Evolutionary conservation across 2,797 vertebrate species (phyloP).

Genomic region (Gouania willdenowi): DNA sequence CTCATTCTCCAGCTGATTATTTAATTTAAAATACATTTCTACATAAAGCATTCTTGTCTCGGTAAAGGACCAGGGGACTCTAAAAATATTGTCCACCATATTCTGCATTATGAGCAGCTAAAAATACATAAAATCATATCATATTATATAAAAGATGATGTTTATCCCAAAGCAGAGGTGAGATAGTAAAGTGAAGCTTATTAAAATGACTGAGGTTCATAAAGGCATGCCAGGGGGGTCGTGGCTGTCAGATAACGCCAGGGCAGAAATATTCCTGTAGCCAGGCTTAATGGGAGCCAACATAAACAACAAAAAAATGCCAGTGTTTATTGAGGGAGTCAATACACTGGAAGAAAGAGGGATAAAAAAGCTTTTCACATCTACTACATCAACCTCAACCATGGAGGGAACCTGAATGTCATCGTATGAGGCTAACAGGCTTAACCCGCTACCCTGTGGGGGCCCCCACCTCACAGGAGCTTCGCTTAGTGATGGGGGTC

Average conservation of each 20-base stretch:
- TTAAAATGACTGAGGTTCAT: slow-evolving; percentile 59
- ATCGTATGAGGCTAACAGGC: slow-evolving; percentile 50
- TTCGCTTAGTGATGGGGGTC: slow-evolving; percentile 21
- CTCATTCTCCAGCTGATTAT: slow-evolving; percentile 63
- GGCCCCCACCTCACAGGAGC: slow-evolving; percentile 32
- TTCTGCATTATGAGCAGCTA: slow-evolving; percentile 27
- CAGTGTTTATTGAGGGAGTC: neutral
- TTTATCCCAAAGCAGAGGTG: slow-evolving; percentile 51
- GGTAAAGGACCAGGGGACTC: slow-evolving; percentile 23
- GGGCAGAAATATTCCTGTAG: slow-evolving; percentile 30
- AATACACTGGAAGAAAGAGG: slow-evolving; percentile 19
- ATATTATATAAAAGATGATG: slow-evolving; percentile 46
- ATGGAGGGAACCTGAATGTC: slow-evolving; percentile 27
- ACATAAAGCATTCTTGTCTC: slow-evolving; percentile 53
- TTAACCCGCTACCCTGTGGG: slow-evolving; percentile 48
- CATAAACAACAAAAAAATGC: slow-evolving; percentile 24
- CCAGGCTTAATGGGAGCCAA: slow-evolving; percentile 32
- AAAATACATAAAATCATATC: slow-evolving; percentile 20
- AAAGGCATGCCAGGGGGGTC: slow-evolving; percentile 47
- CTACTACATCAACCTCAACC: slow-evolving; percentile 5
- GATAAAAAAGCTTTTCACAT: slow-evolving; percentile 21
- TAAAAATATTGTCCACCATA: slow-evolving; percentile 27
- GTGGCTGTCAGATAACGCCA: slow-evolving; percentile 35
- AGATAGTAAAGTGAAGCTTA: slow-evolving; percentile 57
- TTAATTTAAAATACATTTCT: slow-evolving; percentile 69